Base-by-base conservation (phyloP, 92 coral and sea anemone species). In the Chrysogorgia sp. region DNA sequence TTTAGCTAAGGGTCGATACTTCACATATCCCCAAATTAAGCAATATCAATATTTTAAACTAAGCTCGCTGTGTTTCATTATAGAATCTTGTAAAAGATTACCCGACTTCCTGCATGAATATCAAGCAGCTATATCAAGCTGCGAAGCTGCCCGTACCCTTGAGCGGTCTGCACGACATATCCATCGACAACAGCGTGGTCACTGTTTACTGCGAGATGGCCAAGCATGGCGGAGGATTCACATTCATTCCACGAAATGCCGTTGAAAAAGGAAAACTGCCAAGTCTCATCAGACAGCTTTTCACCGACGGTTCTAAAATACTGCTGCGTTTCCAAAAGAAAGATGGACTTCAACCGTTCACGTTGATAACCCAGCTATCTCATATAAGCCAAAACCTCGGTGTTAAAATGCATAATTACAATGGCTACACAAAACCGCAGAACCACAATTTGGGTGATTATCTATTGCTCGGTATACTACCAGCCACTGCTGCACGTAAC, bases 141-240 rank as follows among this genome's bases (percentile, higher is more conserved):
- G 13, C 17, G 29, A 40, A 37, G 25, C 10, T n/a, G n/a, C 83
- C 83, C 3, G 50, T 15, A 3, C 40, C 83, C 0, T 52, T 55
- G 19, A 86, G 81, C 64, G 90, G 90, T 1, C 67, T 86, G 2
- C 83, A 86, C 34, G 69, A 24, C 40, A 82, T 86, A 19, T 21
- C 22, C 13, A 15, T 58, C 21, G 23, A 28, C 23, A 25, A 32
- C 17, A 32, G 17, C 0, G 52, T 57, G 20, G 10, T 45, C 25
- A 79, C 62, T 17, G 90, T 86, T 15, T 87, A 79, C 26, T 87
- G 91, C 31, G 91, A 87, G 15, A 79, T 78, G 72, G 85, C 77
- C 14, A 48, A 62, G 30, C 71, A 72, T 43, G 90, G 85, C 0
- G 88, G 90, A 14, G 90, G 87, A n/a, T 86, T 62, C 67, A 86